A percentile compares a stretch with the other conserved stretches of the same genome.
Evolutionary conservation across 2,113 vertebrate genomes (phyloP).

Genomic region (Sapajus apella): DNA sequence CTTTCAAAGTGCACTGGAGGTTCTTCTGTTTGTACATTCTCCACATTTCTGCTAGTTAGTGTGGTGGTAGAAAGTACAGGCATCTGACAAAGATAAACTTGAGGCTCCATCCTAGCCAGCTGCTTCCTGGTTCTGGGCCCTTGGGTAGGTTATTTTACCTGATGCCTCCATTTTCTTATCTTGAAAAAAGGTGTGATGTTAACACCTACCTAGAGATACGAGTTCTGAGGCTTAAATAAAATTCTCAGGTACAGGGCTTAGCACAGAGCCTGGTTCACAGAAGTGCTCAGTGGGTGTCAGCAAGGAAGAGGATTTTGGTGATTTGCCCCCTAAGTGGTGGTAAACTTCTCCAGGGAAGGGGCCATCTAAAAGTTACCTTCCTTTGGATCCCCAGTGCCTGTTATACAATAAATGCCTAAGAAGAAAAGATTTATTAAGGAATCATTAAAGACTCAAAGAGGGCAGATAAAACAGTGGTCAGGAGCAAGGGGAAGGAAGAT

Average conservation of each 20-base stretch:
- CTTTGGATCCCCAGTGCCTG: not conserved
- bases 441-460: not conserved
- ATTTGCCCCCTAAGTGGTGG: no score
- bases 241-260: not conserved
- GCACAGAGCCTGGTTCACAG: not conserved
- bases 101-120: not conserved
- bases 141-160: not conserved
- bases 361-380: not conserved
- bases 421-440: slow-evolving; percentile 12
- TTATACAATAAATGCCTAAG: slow-evolving; percentile 9
- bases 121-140: not conserved
- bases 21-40: not conserved
- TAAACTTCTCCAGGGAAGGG: not conserved
- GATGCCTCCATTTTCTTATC: not conserved
- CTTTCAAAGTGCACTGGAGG: accelerated
- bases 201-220: not conserved
- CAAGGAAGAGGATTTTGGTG: not conserved
- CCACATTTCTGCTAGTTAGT: not conserved
- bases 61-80: not conserved
- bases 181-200: not conserved
- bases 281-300: not conserved
- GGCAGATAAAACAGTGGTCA: slow-evolving; percentile 1
- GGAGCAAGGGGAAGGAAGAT: not conserved
- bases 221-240: not conserved
- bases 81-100: not conserved